These are phyloP conservation scores for rabbit (Oryctolagus cuniculus) DNA, from an alignment of 2,113 vertebrate genomes.

Conservation along the genomic window DNA sequence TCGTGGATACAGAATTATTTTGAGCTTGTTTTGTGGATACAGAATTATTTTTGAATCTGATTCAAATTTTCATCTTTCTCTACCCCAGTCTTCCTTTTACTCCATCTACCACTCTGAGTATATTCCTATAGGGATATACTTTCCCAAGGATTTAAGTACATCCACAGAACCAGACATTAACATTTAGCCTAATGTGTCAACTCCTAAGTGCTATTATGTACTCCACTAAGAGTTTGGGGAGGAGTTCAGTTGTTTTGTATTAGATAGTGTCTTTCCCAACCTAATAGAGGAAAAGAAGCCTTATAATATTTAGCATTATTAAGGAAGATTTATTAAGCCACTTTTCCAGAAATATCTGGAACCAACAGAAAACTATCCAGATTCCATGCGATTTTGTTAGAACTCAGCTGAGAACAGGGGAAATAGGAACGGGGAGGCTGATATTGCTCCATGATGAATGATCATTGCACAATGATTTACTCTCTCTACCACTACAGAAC, in stretches of 20 bases:
- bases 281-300: background rate
- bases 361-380: conserved; percentile 43
- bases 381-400: conserved; percentile 33
- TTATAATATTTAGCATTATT: background rate
- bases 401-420: background rate
- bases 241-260: background rate
- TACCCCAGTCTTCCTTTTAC: background rate
- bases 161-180: background rate
- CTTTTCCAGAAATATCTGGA: background rate
- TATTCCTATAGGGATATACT: background rate
- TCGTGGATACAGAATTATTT: no score
- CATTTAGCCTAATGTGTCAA: background rate
- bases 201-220: background rate
- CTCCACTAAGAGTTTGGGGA: background rate
- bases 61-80: background rate
- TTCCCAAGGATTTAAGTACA: background rate
- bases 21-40: background rate
- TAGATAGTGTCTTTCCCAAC: background rate
- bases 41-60: background rate
- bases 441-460: conserved; percentile 71
- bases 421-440: background rate
- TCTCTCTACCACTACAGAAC: conserved; percentile 62
- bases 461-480: conserved; percentile 77
- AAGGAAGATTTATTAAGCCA: background rate
- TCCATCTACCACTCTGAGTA: background rate